Base-by-base conservation (phyloP, 2,113 vertebrate genomes). In the Rostratula benghalensis region DNA sequence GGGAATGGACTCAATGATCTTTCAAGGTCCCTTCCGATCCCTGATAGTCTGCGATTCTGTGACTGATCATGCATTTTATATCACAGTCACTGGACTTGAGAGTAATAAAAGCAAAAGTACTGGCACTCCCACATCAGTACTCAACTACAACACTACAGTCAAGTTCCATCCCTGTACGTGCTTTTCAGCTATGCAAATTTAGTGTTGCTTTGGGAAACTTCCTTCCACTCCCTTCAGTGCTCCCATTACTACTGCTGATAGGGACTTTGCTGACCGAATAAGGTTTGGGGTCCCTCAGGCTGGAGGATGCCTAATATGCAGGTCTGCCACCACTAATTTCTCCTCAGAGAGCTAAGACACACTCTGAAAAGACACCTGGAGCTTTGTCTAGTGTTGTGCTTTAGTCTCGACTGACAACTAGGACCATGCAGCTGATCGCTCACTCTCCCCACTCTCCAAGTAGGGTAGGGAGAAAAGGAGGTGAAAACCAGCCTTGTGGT, bases 191-290 rank as follows among this genome's bases (percentile, higher is more conserved):
- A 9, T 12, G 65, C 21, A 18, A 56, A 60, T 77, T 51, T 35
- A 39, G 37, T 11, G 35, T 13, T 68, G 45, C 20, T 85, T 45
- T 69, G 37, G 45, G 41, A 83, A 89, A 37, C 13, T 53, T 33
- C 15, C 25, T 61, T 78, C 17, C 16, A n/a, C 22, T 80, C 20
- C 30, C 41, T 59, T 17, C 4, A 3, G 30, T 1, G 1, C 10
- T 83, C 33, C 48, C 5, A 4, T 48, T 70, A 57, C 0, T 0
- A 33, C 23, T 60, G 11, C 43, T 81, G 63, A 33, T 10, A 31
- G 10, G 15, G 50, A n/a, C n/a, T 82, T 57, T 48, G 50, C 69
- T 56, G 30, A 39, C 24, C 45, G 37, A 77, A 18, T 23, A 69
- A 83, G 5, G 3, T 45, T 64, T 61, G 33, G 39, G 18, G 48